These are phyloP conservation scores for Rhinoraja longicauda DNA, from an alignment of 2,797 vertebrate genomes.

Conservation along the genomic window DNA sequence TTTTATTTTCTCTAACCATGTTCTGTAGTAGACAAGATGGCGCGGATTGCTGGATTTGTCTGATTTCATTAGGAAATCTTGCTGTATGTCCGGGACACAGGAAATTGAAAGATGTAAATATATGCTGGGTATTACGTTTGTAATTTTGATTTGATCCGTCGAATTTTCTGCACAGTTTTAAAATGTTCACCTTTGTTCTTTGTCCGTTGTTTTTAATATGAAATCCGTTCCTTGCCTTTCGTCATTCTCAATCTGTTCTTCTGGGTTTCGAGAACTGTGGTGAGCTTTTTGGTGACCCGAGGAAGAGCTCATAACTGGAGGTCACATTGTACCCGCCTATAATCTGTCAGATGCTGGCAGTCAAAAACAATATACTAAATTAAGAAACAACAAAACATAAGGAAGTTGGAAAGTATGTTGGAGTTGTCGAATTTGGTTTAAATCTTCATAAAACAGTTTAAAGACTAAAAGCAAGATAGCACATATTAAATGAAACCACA, in stretches of 20 bases:
- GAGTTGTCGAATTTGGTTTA: not conserved
- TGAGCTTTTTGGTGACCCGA: not conserved
- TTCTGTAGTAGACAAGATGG: constrained; percentile 29
- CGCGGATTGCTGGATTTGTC: constrained; percentile 5
- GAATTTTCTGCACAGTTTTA: too few relatives aligned
- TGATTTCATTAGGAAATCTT: not conserved
- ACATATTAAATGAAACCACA: not conserved
- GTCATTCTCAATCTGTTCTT: not conserved
- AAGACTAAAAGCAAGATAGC: not conserved
- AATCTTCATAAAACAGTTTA: not conserved
- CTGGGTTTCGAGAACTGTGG: not conserved
- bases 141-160: not conserved
- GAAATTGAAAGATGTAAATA: not conserved
- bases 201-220: not conserved
- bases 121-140: too few relatives aligned
- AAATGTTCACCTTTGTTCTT: not conserved
- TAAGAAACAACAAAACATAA: not conserved
- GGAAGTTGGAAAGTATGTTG: not conserved
- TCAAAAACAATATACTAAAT: too few relatives aligned
- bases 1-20: not conserved
- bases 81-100: not conserved
- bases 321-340: not conserved
- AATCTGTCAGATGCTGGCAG: not conserved
- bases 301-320: not conserved
- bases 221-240: not conserved